Evolutionary conservation across 2,888 invertebrate species (phyloP), one percentile per base, ranked within the genome.

Genomic region (Iphiclides podalirius): DNA sequence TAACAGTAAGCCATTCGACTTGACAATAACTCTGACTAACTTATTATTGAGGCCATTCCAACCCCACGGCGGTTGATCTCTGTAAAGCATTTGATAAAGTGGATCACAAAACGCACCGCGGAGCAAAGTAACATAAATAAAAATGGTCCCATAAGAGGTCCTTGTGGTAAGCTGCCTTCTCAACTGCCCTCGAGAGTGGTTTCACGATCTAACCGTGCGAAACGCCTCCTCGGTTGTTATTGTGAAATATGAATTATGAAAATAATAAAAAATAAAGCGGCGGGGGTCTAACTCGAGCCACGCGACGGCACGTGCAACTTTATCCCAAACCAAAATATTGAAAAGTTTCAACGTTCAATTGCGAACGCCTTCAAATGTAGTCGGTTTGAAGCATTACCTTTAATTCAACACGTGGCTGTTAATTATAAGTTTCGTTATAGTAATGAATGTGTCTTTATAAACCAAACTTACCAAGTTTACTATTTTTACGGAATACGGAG

Each of bases 211-310:
- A 86, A 84, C 85, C 87, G 86, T 86, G 87, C 87, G 86, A 86
- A 85, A 86, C 87, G 86, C 85, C 86, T 85, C 79, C 85, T 72
- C 79, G 71, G 79, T 83, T 86, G 83, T 84, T 86, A 83, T 85
- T 83, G 84, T 85, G 84, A 84, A 85, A 83, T 78, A 79, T 87
- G 86, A 88, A 87, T 85, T 86, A 86, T 86, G 85, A 86, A 88
- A 86, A 87, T 87, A 85, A 85, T 88, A 87, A 87, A 87, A 87
- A 87, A 79, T 84, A 78, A 77, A 81, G 65, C 75, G 59, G 72
- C 72, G 73, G 85, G 83, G 81, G 84, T 67, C 72, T 84, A 83
- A 86, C 75, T 63, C 75, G 72, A 33, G 77, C 60, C 88, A 85
- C 87, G 88, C 76, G 87, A 66, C 79, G 75, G 68, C 86, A 81